Percentiles rank a stretch among this genome's conserved stretches.
phyloP scores from a whole-genome alignment of 2,113 vertebrate genomes.

The Colius striatus region DNA sequence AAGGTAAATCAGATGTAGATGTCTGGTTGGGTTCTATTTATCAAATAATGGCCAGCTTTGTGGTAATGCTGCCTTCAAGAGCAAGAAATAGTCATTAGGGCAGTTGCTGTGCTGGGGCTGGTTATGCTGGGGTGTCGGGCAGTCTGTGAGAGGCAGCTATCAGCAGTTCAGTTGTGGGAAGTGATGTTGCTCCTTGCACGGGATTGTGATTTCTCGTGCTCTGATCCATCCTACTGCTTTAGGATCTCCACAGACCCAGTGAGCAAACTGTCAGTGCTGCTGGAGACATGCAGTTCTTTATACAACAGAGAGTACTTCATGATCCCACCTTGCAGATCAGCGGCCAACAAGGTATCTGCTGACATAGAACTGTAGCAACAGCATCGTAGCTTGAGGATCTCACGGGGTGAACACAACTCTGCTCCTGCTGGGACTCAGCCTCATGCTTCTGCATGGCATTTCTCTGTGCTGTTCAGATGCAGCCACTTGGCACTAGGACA shows the following conservation, averaged over 20 bases:
- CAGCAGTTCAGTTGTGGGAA: not conserved
- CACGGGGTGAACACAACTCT: accelerated
- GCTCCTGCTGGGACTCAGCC: not conserved
- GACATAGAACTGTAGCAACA: not conserved
- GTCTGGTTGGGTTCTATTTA: not conserved
- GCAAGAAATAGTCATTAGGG: not conserved
- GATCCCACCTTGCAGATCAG: not conserved
- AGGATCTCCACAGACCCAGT: not conserved
- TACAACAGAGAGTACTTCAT: not conserved
- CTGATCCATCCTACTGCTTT: not conserved
- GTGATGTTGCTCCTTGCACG: not conserved
- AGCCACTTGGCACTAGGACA: not conserved
- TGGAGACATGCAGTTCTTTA: not conserved
- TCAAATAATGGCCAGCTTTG: not conserved
- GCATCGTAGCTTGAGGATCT: not conserved
- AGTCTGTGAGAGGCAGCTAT: accelerated
- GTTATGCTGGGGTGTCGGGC: not conserved
- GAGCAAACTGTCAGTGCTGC: not conserved
- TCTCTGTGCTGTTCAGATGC: not conserved
- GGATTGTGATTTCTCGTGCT: not conserved
- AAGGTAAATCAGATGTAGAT: slow-evolving; percentile 2
- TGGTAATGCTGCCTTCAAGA: not conserved
- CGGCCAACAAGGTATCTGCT: accelerated
- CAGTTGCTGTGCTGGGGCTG: not conserved
- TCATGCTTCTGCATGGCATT: not conserved